Base-by-base conservation (phyloP, 2,888 invertebrate species). In the Gerosis bhagava region DNA sequence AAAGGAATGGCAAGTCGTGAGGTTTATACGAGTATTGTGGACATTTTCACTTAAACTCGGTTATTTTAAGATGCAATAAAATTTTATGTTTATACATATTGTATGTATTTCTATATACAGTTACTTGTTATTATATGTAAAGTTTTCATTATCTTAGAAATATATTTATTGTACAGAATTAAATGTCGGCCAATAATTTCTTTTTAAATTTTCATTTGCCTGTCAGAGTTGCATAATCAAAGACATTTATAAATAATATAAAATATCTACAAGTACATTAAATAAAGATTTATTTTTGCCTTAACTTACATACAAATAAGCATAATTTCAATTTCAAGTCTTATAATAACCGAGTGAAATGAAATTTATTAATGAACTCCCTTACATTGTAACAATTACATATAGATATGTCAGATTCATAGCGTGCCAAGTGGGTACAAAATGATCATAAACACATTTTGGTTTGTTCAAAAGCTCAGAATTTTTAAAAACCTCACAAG, bases 1-100 rank as follows among this genome's bases (percentile, higher is more conserved):
- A n/a, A 11, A 62, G 68, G 63, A 72, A 76, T 74, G 73, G 73
- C 75, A 77, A 76, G 70, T 65, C 42, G 56, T 53, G 54, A 62
- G 59, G 54, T 59, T 53, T n/a, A n/a, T n/a, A n/a, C n/a, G n/a
- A n/a, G 48, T 32, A 34, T 25, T 43, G 34, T 32, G 32, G 29
- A 29, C 24, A 32, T 5, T 2, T 6, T 6, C 11, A 10, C 15
- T 41, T 16, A 22, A 31, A 32, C 41, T 41, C 41, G 22, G 24
- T 32, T 39, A 28, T 13, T 19, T n/a, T 17, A 19, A 26, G 19
- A 19, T 22, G n/a, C n/a, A 17, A n/a, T 15, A 8, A 12, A 6
- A 26, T 11, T 26, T 26, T 11, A 3, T 28, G 4, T 26, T 26
- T 26, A 11, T 26, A 26, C 8, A 8, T 24, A 7, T 8, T 19